phyloP scores from a whole-genome alignment of 92 coral and sea anemone genomes.

The Epizoanthus illoricatus region DNA sequence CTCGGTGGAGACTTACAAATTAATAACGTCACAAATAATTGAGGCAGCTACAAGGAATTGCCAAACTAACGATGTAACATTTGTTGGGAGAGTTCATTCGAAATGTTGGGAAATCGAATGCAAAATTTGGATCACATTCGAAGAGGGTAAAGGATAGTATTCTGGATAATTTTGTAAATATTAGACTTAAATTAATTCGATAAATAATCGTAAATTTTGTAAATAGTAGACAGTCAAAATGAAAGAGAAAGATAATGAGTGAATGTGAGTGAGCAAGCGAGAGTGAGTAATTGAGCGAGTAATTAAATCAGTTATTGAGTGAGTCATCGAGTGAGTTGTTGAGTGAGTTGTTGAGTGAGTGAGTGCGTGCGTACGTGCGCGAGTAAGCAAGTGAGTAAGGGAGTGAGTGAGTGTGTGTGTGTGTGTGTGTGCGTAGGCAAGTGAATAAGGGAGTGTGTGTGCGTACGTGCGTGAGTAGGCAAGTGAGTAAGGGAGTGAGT shows the following conservation, averaged over 20 bases:
- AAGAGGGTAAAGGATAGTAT: not conserved
- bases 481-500: no score
- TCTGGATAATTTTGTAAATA: not conserved
- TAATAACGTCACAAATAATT: not conserved
- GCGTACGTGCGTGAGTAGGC: no score
- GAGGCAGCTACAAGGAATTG: not conserved
- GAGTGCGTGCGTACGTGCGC: not conserved
- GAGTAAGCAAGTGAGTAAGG: not conserved
- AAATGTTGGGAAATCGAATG: not conserved
- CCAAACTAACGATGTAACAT: not conserved
- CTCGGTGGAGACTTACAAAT: not conserved
- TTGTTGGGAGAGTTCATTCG: not conserved
- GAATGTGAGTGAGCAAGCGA: not conserved
- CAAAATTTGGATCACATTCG: not conserved
- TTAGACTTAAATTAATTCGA: not conserved
- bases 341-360: not conserved
- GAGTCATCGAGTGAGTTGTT: no score
- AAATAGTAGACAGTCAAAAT: slow-evolving; percentile 10
- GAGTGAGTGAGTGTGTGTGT: no score
- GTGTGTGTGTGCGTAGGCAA: no score
- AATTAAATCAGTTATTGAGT: no score
- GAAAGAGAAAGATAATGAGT: not conserved
- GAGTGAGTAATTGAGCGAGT: no score
- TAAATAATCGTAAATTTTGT: slow-evolving; percentile 19
- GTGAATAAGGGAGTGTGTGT: no score